Evolutionary conservation across 2,797 vertebrate genomes (phyloP).

Genomic region (Notolabrus celidotus): DNA sequence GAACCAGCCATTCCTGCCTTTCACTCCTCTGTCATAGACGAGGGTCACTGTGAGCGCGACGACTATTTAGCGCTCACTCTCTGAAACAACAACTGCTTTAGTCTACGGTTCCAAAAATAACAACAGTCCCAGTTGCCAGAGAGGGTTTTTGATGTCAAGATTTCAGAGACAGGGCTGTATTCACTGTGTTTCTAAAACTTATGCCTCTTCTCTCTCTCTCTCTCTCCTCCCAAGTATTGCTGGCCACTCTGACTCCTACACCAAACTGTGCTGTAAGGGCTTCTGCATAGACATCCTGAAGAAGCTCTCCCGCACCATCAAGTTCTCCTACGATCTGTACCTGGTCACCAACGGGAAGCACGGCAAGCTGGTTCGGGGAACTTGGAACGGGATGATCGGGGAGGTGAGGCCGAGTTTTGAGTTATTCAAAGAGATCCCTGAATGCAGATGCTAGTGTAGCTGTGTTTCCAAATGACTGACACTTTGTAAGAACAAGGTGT

Average conservation of each 20-base stretch:
- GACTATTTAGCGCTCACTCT: constrained; percentile 36
- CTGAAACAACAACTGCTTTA: constrained; percentile 31
- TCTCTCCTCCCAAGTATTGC: constrained; percentile 73
- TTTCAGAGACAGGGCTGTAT: constrained; percentile 23
- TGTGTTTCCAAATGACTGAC: too few species aligned
- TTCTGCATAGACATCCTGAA: constrained; percentile 99
- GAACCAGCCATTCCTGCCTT: constrained; percentile 64
- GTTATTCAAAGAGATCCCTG: too few species aligned
- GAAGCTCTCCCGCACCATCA: constrained; percentile 94
- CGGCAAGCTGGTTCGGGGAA: constrained; percentile 93
- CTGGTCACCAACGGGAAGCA: constrained; percentile 98
- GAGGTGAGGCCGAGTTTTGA: constrained; percentile 90
- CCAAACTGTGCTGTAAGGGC: constrained; percentile 98
- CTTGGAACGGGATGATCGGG: constrained; percentile 99
- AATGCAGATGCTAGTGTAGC: too few species aligned
- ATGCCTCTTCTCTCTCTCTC: constrained; percentile 16
- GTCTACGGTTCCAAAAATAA: constrained; percentile 44
- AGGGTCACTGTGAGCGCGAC: constrained; percentile 37
- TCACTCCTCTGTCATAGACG: constrained; percentile 36
- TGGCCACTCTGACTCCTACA: constrained; percentile 90
- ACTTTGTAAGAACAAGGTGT: too few species aligned
- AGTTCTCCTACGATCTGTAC: constrained; percentile 98
- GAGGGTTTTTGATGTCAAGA: constrained; percentile 23
- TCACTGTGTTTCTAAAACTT: constrained; percentile 17
- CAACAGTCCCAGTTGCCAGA: neutral